Percentiles rank a stretch among this genome's conserved stretches.
These are phyloP conservation scores for Theropithecus gelada DNA, from an alignment of 2,113 vertebrate genomes.

Conservation along the genomic window DNA sequence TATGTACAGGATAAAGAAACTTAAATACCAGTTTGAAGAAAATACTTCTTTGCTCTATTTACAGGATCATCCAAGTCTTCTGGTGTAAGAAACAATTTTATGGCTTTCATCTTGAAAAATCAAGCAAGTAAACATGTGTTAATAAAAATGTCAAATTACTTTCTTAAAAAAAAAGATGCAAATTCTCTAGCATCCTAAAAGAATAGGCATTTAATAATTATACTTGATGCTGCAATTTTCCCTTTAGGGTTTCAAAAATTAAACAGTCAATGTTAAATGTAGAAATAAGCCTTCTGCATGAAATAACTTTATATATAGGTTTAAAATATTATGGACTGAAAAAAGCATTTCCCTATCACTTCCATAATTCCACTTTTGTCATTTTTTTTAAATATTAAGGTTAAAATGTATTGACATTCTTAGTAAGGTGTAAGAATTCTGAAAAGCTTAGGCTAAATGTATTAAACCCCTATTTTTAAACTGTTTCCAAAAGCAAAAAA, in stretches of 20 bases:
- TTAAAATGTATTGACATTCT: background rate
- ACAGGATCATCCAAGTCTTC: constrained; percentile 92
- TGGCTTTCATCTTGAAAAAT: constrained; percentile 88
- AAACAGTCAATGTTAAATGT: background rate
- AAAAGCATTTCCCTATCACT: background rate
- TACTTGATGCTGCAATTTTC: background rate
- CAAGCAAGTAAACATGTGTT: constrained; percentile 49
- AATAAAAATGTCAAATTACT: background rate
- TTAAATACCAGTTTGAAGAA: constrained; percentile 91
- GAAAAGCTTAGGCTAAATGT: background rate
- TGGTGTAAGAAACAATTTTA: constrained; percentile 94
- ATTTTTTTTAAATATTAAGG: background rate
- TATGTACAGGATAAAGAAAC: background rate
- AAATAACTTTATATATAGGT: background rate
- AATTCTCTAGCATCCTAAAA: background rate
- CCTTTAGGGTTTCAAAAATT: background rate
- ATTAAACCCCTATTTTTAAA: background rate
- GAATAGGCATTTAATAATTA: background rate
- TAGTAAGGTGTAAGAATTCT: background rate
- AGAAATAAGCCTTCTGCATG: background rate
- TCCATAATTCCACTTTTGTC: background rate
- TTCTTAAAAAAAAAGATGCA: background rate
- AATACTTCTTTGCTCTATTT: constrained; percentile 93
- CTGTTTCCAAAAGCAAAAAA: background rate
- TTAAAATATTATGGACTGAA: background rate